These are phyloP conservation scores for Acleris sparsana DNA, from an alignment of 2,888 invertebrate species.

Conservation along the genomic window DNA sequence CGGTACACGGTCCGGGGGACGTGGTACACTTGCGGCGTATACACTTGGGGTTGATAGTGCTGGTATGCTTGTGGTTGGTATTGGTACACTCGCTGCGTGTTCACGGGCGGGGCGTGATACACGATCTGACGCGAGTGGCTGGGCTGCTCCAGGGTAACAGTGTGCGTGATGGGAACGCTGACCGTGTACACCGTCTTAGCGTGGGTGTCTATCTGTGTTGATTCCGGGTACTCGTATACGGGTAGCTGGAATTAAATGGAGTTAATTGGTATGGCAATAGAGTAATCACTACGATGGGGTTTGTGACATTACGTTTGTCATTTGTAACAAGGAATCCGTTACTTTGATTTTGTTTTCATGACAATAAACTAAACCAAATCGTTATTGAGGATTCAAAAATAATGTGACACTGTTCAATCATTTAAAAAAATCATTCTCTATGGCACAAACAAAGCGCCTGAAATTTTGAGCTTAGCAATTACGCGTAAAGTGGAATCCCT, in stretches of 20 bases:
- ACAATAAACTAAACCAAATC: too few species aligned
- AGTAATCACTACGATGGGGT: too few species aligned
- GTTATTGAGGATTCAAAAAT: too few species aligned
- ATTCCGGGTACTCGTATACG: constrained; percentile 36
- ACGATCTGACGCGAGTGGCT: constrained; percentile 18
- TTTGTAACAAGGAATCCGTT: too few species aligned
- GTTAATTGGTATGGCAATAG: neutral
- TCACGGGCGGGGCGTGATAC: constrained; percentile 24
- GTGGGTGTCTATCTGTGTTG: constrained; percentile 32
- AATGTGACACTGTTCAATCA: neutral
- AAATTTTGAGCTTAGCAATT: neutral
- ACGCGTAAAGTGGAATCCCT: neutral
- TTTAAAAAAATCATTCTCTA: neutral
- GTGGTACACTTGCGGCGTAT: neutral
- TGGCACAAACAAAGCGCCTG: neutral
- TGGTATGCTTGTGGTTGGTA: constrained; percentile 10
- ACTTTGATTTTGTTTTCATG: too few species aligned
- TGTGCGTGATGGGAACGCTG: constrained; percentile 29
- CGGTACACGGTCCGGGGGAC: neutral
- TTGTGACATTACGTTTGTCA: too few species aligned
- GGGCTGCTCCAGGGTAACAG: constrained; percentile 27
- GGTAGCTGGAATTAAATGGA: constrained; percentile 27
- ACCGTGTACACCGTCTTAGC: constrained; percentile 30
- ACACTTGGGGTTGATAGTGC: neutral
- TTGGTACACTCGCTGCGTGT: constrained; percentile 12